phyloP scores from a whole-genome alignment of 53 echinoderm and acorn worm genomes.

The Holothuria leucospilota region DNA sequence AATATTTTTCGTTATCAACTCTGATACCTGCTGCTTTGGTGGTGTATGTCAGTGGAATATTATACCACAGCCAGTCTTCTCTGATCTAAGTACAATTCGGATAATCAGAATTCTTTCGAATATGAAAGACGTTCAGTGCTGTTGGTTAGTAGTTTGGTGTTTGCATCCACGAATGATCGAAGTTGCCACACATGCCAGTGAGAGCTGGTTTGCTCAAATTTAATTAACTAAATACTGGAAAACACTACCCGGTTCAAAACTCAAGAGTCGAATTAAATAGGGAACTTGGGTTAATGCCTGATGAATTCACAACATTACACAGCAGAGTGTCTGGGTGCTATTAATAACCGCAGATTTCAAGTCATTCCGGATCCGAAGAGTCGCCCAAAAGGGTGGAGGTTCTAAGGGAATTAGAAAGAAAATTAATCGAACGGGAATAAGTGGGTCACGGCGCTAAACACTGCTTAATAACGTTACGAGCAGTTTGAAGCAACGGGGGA shows the following conservation, averaged over 20 bases:
- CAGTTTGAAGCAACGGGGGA: background rate
- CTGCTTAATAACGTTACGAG: conserved; percentile 17
- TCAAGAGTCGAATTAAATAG: conserved; percentile 14
- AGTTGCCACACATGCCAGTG: conserved; percentile 24
- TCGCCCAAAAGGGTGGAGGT: conserved; percentile 19
- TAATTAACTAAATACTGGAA: conserved; percentile 32
- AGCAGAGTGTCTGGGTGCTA: background rate
- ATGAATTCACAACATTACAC: conserved; percentile 14
- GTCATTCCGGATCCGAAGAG: conserved; percentile 35
- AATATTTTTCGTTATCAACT: too few species aligned
- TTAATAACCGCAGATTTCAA: conserved; percentile 1
- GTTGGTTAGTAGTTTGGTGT: background rate
- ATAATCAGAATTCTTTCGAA: too few species aligned
- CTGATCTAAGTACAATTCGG: too few species aligned
- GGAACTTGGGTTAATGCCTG: conserved; percentile 27
- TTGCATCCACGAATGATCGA: conserved; percentile 19
- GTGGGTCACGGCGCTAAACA: conserved; percentile 31
- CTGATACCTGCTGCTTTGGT: too few species aligned
- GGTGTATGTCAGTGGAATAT: too few species aligned
- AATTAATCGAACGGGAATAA: conserved; percentile 37
- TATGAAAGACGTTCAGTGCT: too few species aligned
- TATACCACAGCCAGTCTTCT: too few species aligned
- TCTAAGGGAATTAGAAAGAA: conserved; percentile 23
- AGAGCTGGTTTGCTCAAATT: conserved; percentile 11
- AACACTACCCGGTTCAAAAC: background rate